Base-by-base conservation (phyloP, 2,797 vertebrate species). In the Botia kubotai region DNA sequence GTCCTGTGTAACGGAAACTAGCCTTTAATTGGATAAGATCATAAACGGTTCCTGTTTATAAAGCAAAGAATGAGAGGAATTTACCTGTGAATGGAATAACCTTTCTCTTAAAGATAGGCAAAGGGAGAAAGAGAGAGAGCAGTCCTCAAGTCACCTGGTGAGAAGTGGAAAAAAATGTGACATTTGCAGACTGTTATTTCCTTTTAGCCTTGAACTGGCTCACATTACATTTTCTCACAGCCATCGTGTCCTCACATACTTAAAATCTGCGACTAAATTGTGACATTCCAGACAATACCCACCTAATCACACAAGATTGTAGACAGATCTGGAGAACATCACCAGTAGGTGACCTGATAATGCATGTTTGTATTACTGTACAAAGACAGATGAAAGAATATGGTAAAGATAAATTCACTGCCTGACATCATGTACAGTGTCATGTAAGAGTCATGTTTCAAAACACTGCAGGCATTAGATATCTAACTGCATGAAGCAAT, bases 91-190 rank as follows among this genome's bases (percentile, higher is more conserved):
- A 65, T 23, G 43, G 65, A 70, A 80, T 53, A 72, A 48, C 17
- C 60, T 14, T 5, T 33, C 55, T n/a, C 53, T 19, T n/a, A 84
- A 39, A 62, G 57, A 21, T 6, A 29, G 65, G 63, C n/a, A 23
- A 26, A 48, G 7, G 4, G 1, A 85, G 82, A 70, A 68, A 74
- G 83, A 53, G 73, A 79, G 70, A 73, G 84, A 84, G 81, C 19
- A 23, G 33, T 7, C 58, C 58, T 62, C 14, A 46, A 6, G 48
- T 58, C 52, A 48, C 17, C 23, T 62, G 29, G 21, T 71, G 69
- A 55, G 50, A 48, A 4, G 46, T 33, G 26, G 19, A 58, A 80
- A 26, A 46, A 23, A 43, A 72, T 53, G 21, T 43, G 46, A 79
- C 57, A 50, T 77, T 68, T 26, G 55, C 52, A 26, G 29, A 17